Base-by-base conservation (phyloP, 2,797 vertebrate genomes). In the Phalloptychus januarius region DNA sequence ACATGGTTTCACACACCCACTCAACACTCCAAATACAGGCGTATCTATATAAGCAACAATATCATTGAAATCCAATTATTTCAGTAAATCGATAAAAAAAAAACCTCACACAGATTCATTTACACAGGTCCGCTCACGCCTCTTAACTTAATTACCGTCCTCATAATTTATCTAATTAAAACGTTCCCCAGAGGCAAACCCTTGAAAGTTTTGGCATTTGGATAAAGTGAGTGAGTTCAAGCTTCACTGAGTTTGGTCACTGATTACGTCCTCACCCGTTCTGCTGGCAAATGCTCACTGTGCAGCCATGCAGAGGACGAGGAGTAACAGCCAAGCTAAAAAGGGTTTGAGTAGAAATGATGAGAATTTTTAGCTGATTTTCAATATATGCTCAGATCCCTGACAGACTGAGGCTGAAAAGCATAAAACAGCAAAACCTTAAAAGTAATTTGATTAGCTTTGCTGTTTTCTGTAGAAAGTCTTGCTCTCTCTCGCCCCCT, bases 161-260 rank as follows among this genome's bases (percentile, higher is more conserved):
- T 70, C 83, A 84, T 90, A 86, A 93, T 90, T 87, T 90, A 91
- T 79, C 84, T 82, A 89, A 92, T 92, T 87, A 92, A 85, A 79
- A 83, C 50, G 48, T 25, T 46, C 86, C 90, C 93, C 91, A 79
- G 58, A 89, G 88, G 90, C 56, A 91, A 83, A 85, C 79, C 88
- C 88, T 88, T 89, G 79, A 89, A 88, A 91, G 90, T 91, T 87
- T 85, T 83, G 76, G 77, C 70, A 76, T 90, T 89, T 81, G 50
- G 50, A 25, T 52, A 80, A 87, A 81, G 70, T 83, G 88, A 88
- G 78, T 85, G 61, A 76, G 71, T 71, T 42, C 72, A 81, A 86
- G 86, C 78, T 42, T 73, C 67, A 54, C n/a, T n/a, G 45, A 74
- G 52, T 81, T 85, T 76, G 76, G 76, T 71, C 72, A 67, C 74